These are phyloP conservation scores for Coluber constrictor DNA, from an alignment of 2,797 vertebrate genomes.

Conservation along the genomic window DNA sequence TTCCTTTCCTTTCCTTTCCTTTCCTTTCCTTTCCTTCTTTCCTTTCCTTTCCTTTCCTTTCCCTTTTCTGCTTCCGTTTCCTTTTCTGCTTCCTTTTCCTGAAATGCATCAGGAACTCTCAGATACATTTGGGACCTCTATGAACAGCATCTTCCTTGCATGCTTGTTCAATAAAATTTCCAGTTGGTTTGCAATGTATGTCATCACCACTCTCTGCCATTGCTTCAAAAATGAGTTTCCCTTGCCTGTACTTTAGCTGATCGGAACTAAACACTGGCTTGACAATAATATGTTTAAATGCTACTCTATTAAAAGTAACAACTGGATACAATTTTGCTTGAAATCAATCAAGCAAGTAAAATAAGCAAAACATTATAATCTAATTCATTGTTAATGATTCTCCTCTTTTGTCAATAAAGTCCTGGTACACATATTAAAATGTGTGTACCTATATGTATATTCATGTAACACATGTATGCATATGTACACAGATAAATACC, in stretches of 20 bases:
- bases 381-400: not conserved
- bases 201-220: not conserved
- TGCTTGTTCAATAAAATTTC: not conserved
- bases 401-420: not conserved
- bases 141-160: not conserved
- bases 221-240: not conserved
- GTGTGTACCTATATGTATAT: not conserved
- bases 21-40: too few relatives aligned
- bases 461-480: not conserved
- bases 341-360: not conserved
- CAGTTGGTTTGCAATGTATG: not conserved
- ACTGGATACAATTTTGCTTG: not conserved
- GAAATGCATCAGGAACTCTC: not conserved
- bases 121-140: not conserved
- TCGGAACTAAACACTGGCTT: not conserved
- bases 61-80: too few relatives aligned
- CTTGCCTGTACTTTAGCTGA: not conserved
- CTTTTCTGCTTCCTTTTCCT: not conserved
- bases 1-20: not conserved
- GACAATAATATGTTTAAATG: not conserved
- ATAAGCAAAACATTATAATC: not conserved
- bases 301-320: not conserved
- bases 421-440: too few relatives aligned
- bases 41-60: too few relatives aligned
- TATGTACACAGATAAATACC: not conserved